Percentiles rank a stretch among this genome's conserved stretches.
These are phyloP conservation scores for Leptinotarsa juncta DNA, from an alignment of 2,888 invertebrate genomes.

Conservation along the genomic window DNA sequence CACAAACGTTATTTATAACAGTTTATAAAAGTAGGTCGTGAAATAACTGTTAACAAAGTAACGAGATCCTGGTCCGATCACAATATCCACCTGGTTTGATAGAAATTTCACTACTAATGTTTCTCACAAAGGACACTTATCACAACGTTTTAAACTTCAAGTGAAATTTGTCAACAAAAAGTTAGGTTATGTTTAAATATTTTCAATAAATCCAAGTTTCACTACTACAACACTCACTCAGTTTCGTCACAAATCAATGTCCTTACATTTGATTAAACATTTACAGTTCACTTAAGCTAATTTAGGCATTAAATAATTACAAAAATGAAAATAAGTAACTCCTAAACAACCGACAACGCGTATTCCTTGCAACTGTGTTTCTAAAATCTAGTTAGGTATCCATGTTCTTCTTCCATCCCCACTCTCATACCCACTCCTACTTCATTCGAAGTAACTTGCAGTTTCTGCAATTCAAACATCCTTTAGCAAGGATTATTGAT, in stretches of 20 bases:
- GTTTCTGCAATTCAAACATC: background rate
- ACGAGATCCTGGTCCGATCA: constrained; percentile 26
- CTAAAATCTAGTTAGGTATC: constrained; percentile 49
- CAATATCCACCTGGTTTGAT: constrained; percentile 18
- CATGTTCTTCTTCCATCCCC: constrained; percentile 50
- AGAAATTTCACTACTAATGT: constrained; percentile 29
- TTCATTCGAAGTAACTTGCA: constrained; percentile 33
- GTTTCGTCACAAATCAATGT: constrained; percentile 31
- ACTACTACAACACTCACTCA: constrained; percentile 25
- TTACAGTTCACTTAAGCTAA: constrained; percentile 14
- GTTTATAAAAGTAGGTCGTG: constrained; percentile 55
- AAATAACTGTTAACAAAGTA: constrained; percentile 52
- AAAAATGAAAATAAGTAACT: constrained; percentile 47
- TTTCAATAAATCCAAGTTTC: constrained; percentile 23
- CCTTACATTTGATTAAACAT: constrained; percentile 15
- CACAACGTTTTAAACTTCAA: constrained; percentile 38
- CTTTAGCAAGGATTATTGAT: constrained; percentile 16
- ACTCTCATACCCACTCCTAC: constrained; percentile 33
- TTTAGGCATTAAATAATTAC: constrained; percentile 36
- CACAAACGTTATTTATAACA: constrained; percentile 47
- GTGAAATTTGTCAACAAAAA: constrained; percentile 36
- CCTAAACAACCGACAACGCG: constrained; percentile 47
- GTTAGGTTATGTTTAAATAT: constrained; percentile 45
- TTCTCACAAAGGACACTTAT: constrained; percentile 35
- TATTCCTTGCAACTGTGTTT: constrained; percentile 50